These are phyloP conservation scores for Petrosia ficiformis DNA, from an alignment of 37 sponge, comb jelly and placozoan species.

Conservation along the genomic window DNA sequence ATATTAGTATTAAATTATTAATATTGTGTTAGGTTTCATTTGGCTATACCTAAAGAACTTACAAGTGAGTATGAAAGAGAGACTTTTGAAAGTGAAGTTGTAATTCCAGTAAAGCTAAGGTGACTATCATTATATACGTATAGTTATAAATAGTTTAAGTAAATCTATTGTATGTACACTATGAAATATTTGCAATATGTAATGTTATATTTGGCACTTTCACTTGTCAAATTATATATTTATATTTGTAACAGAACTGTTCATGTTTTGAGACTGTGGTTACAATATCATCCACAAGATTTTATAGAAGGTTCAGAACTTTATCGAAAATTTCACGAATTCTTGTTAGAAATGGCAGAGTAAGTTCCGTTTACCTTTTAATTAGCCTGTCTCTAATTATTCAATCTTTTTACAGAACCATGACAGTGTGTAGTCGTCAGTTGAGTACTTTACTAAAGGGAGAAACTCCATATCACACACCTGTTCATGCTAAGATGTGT, in stretches of 20 bases:
- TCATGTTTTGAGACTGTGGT: constrained; percentile 59
- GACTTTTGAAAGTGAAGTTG: constrained; percentile 40
- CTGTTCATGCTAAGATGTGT: neutral
- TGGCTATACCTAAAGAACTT: neutral
- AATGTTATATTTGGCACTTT: neutral
- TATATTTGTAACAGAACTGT: constrained; percentile 38
- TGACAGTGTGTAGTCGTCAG: neutral
- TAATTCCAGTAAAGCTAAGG: constrained; percentile 71
- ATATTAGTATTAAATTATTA: neutral
- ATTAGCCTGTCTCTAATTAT: too few relatives aligned
- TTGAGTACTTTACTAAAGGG: neutral
- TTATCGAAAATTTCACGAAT: constrained; percentile 14
- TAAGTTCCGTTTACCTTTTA: too few relatives aligned
- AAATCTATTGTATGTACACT: too few relatives aligned
- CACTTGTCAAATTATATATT: neutral
- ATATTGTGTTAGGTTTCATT: too few relatives aligned
- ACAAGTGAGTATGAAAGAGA: constrained; percentile 27
- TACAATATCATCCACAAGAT: constrained; percentile 47
- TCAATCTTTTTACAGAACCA: too few relatives aligned
- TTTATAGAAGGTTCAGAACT: constrained; percentile 48
- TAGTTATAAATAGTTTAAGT: too few relatives aligned
- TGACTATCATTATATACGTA: too few relatives aligned
- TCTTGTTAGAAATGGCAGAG: constrained; percentile 42
- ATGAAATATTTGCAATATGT: too few relatives aligned
- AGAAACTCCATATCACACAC: neutral